Evolutionary conservation across 2,888 invertebrate genomes (phyloP).

Genomic region (Neoascia interrupta): DNA sequence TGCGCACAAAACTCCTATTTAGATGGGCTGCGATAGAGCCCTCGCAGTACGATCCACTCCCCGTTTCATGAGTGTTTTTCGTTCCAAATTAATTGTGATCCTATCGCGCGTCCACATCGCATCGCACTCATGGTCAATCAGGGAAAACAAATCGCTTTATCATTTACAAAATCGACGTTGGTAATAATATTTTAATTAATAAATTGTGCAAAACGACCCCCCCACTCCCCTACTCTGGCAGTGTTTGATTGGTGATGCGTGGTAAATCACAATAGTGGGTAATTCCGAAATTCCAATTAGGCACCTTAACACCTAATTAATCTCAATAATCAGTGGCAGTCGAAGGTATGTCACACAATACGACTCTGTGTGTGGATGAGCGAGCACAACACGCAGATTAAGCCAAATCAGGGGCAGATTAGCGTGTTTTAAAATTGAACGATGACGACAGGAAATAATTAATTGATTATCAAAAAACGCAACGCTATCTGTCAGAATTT

Average conservation of each 20-base stretch:
- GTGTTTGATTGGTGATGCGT: neutral
- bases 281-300: conserved; percentile 54
- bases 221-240: neutral
- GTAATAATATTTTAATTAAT: conserved; percentile 59
- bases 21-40: neutral
- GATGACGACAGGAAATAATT: conserved; percentile 45
- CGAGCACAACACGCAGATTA: conserved; percentile 44
- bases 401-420: conserved; percentile 38
- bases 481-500: conserved; percentile 25
- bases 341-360: neutral
- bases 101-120: conserved; percentile 30
- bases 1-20: neutral
- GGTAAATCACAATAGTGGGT: conserved; percentile 30
- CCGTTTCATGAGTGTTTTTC: neutral
- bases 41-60: neutral
- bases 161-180: conserved; percentile 48
- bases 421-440: conserved; percentile 56
- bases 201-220: conserved; percentile 3
- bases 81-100: conserved; percentile 47
- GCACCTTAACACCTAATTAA: conserved; percentile 61
- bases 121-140: conserved; percentile 41
- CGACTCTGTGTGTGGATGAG: conserved; percentile 8
- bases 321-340: conserved; percentile 54
- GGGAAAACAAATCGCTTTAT: conserved; percentile 25
- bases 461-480: conserved; percentile 50